Base-by-base conservation (phyloP, 2,113 vertebrate genomes). In the Gopherus evgoodei region DNA sequence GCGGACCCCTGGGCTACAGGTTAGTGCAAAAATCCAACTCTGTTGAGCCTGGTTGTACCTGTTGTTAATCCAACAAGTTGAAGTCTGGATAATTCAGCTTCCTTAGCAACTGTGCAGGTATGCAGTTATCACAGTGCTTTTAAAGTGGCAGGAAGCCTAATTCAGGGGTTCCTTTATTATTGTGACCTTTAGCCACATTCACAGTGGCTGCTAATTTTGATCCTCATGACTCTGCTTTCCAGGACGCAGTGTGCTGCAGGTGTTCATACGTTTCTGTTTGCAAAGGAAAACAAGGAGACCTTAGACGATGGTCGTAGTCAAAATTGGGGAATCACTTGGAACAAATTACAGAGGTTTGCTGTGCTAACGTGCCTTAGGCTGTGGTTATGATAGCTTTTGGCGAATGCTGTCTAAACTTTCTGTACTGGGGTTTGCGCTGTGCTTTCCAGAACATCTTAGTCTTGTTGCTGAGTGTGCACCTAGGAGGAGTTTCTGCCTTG, bases 121-220 rank as follows among this genome's bases (percentile, higher is more conserved):
- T 31, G 42, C 25, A 4, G 2, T 4, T 86, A 19, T 17, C 2
- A 4, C 7, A 87, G 8, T 2, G 0, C 62, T 24, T 62, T 79
- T 79, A 27, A 50, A 2, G 16, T 42, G 53, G 21, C 1, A 0
- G 1, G 1, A 22, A 1, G 5, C 50, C 9, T 0, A n/a, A 86
- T 88, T 95, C 89, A 4, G n/a, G n/a, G 16, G 81, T 95, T 93
- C 31, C 27, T 82, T 76, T 65, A 50, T 75, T 22, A 42, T 13
- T 52, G 19, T 21, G 79, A 24, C 25, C 25, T 53, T 93, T 42
- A 44, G 5, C 83, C 62, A 24, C 0, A 0, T 56, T 38, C 35
- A 17, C 65, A 35, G 81, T 2, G 3, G 35, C 84, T 3, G 1
- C 2, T 35, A 19, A 57, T 29, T 83, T 42, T 19, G 82, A 57